Evolutionary conservation across 35 echinoderm and acorn worm genomes (phyloP).

Genomic region (Acanthaster planci): DNA sequence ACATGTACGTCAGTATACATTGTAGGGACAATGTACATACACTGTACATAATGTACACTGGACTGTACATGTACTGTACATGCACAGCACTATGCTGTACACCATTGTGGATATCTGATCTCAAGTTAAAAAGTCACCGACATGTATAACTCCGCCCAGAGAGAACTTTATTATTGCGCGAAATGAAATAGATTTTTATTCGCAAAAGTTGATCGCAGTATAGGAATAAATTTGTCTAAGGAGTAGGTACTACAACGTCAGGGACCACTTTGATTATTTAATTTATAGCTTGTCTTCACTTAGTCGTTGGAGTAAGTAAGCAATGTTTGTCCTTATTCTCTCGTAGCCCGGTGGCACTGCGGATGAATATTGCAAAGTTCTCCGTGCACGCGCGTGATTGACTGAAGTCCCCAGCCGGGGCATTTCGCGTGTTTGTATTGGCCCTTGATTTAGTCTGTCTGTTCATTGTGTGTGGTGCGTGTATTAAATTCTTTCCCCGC

Average conservation of each 20-base stretch:
- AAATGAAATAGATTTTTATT: too few species aligned
- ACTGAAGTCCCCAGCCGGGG: neutral
- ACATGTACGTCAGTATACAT: too few species aligned
- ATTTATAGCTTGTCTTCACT: too few species aligned
- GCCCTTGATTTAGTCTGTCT: neutral
- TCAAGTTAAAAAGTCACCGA: neutral
- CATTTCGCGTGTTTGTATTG: neutral
- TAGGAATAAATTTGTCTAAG: too few species aligned
- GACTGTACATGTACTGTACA: constrained; percentile 5
- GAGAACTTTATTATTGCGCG: neutral
- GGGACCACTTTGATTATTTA: too few species aligned
- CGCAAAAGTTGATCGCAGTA: too few species aligned
- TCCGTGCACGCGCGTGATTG: neutral
- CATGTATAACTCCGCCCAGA: neutral
- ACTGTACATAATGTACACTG: neutral
- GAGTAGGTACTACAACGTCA: too few species aligned
- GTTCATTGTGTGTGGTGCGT: neutral
- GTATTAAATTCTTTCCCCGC: too few species aligned
- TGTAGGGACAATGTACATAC: too few species aligned
- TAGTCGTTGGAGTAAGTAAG: too few species aligned
- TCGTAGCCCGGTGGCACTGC: too few species aligned
- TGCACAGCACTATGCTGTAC: neutral
- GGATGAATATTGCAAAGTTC: neutral
- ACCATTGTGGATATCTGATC: neutral
- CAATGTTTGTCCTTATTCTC: too few species aligned